phyloP scores from a whole-genome alignment of 2,797 vertebrate species.

The Ptychobarbus kaznakovi region DNA sequence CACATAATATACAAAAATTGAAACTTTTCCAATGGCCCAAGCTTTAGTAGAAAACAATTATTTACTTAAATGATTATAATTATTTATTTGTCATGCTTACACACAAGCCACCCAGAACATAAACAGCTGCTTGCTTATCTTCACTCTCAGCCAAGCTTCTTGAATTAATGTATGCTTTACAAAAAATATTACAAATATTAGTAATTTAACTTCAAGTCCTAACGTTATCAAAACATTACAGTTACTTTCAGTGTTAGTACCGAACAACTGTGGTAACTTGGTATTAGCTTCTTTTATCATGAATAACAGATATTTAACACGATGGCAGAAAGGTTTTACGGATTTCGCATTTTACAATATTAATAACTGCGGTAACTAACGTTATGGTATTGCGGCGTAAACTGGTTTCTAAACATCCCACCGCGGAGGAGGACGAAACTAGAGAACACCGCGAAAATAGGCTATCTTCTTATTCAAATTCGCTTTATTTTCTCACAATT shows the following conservation, averaged over 20 bases:
- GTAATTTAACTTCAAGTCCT: too few relatives aligned
- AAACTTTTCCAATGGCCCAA: neutral
- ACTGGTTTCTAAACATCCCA: conserved; percentile 4
- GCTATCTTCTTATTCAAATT: neutral
- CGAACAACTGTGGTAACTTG: neutral
- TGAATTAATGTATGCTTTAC: neutral
- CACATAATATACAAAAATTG: neutral
- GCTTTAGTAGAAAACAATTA: neutral
- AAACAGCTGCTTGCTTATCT: neutral
- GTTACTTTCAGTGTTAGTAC: too few relatives aligned
- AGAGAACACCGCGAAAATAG: neutral
- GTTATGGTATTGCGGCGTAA: neutral
- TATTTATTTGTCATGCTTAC: neutral
- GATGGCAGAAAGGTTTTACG: neutral
- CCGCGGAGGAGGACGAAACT: neutral
- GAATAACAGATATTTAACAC: neutral
- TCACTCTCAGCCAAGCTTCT: neutral
- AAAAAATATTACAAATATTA: neutral
- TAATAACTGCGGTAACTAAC: neutral
- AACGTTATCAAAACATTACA: neutral
- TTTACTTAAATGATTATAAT: neutral
- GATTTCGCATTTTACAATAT: neutral
- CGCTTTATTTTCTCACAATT: neutral
- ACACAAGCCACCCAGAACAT: neutral
- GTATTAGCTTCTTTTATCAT: neutral